These are phyloP conservation scores for Sylvilagus bachmani DNA, from an alignment of 2,113 vertebrate genomes.

Conservation along the genomic window DNA sequence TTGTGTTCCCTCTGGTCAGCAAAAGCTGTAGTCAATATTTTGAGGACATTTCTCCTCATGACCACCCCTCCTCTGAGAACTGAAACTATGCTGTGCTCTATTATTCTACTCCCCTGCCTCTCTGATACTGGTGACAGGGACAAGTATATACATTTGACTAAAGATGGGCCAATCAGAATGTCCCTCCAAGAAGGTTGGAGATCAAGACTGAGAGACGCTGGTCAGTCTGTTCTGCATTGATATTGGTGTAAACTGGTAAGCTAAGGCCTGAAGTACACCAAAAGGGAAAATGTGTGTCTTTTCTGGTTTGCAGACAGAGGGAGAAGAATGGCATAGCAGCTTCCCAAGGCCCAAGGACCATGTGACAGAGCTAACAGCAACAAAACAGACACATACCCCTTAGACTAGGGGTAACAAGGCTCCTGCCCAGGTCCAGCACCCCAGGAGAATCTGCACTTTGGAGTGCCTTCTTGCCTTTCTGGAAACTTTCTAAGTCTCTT, in stretches of 20 bases:
- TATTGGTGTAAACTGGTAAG: background rate
- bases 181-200: background rate
- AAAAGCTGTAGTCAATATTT: background rate
- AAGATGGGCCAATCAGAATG: background rate
- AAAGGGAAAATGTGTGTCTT: background rate
- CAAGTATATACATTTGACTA: background rate
- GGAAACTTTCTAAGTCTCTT: background rate
- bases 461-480: background rate
- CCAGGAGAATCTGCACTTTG: background rate
- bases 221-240: background rate
- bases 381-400: background rate
- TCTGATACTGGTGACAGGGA: background rate
- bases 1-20: background rate
- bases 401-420: background rate
- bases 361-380: background rate
- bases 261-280: background rate
- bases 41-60: background rate
- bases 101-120: background rate
- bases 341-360: background rate
- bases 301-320: background rate
- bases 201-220: background rate
- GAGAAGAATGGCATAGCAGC: background rate
- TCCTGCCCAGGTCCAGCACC: background rate
- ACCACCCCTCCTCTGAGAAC: background rate
- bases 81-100: too few species aligned